Evolutionary conservation across 2,113 vertebrate genomes (phyloP).

Genomic region (Meriones unguiculatus): DNA sequence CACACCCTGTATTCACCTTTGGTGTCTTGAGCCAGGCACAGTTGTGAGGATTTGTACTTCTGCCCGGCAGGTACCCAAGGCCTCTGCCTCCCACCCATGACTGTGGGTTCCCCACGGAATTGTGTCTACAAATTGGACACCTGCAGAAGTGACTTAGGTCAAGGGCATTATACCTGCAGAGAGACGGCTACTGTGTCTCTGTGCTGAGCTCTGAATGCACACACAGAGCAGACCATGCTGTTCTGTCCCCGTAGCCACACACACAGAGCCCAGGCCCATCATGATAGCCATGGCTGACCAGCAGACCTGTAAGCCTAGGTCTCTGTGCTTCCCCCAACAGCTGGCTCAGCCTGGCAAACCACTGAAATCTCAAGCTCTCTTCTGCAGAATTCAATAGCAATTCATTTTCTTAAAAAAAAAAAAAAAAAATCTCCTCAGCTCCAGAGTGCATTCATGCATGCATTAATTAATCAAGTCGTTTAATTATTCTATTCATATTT

Average conservation of each 20-base stretch:
- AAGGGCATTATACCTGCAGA: rapidly evolving
- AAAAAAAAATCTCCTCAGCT: not conserved
- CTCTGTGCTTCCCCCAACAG: rapidly evolving
- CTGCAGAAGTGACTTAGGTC: not conserved
- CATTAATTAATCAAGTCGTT: conserved; percentile 15
- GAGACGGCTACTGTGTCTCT: not conserved
- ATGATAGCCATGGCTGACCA: rapidly evolving
- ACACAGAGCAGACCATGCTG: not conserved
- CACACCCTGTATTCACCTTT: not conserved
- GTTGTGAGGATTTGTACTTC: not conserved
- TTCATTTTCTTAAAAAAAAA: not conserved
- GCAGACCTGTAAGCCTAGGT: rapidly evolving
- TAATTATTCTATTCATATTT: not conserved
- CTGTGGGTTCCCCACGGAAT: not conserved
- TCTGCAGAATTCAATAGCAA: not conserved
- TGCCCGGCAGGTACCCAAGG: not conserved
- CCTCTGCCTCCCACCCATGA: no score
- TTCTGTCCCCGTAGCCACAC: rapidly evolving
- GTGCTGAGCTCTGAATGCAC: not conserved
- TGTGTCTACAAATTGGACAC: not conserved
- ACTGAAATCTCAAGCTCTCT: not conserved
- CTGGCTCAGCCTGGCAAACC: not conserved
- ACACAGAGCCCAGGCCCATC: rapidly evolving
- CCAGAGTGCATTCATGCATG: not conserved
- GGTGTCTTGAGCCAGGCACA: not conserved